phyloP scores from a whole-genome alignment of 2,888 invertebrate species.

The Corythucha ciliata region DNA sequence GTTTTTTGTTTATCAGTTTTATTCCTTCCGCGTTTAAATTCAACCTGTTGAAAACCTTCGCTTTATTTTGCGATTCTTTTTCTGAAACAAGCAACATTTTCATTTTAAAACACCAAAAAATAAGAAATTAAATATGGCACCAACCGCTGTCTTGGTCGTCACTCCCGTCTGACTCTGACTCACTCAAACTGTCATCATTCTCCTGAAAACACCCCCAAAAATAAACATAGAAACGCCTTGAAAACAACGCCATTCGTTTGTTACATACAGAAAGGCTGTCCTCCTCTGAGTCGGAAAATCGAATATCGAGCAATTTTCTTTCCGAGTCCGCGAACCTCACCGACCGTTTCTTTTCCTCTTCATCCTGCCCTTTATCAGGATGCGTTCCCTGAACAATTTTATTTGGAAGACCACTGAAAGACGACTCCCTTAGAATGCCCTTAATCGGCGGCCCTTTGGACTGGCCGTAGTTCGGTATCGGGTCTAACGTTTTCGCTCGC shows the following conservation, averaged over 20 bases:
- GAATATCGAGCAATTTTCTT: constrained; percentile 30
- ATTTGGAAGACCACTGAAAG: constrained; percentile 26
- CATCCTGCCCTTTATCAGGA: constrained; percentile 6
- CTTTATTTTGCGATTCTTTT: too few relatives aligned
- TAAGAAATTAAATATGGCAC: too few relatives aligned
- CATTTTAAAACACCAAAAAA: neutral
- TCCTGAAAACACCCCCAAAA: too few relatives aligned
- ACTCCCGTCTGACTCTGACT: too few relatives aligned
- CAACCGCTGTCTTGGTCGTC: too few relatives aligned
- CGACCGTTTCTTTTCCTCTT: constrained; percentile 32
- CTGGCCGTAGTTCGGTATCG: constrained; percentile 21
- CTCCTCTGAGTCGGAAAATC: constrained; percentile 29
- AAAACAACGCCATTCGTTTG: too few relatives aligned
- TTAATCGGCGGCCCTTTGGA: constrained; percentile 28
- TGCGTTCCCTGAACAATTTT: constrained; percentile 3
- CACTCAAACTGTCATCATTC: too few relatives aligned
- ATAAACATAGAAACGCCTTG: neutral
- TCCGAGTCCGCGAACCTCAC: constrained; percentile 33
- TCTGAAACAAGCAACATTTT: constrained; percentile 8
- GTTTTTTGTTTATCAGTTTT: constrained; percentile 13
- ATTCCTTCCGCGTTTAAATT: constrained; percentile 12
- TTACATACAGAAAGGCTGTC: constrained; percentile 24
- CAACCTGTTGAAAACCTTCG: constrained; percentile 9
- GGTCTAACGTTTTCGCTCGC: constrained; percentile 24
- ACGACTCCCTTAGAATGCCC: constrained; percentile 35